Percentiles rank a stretch among this genome's conserved stretches.
These are phyloP conservation scores for Antheraea yamamai DNA, from an alignment of 2,888 invertebrate genomes.

Conservation along the genomic window DNA sequence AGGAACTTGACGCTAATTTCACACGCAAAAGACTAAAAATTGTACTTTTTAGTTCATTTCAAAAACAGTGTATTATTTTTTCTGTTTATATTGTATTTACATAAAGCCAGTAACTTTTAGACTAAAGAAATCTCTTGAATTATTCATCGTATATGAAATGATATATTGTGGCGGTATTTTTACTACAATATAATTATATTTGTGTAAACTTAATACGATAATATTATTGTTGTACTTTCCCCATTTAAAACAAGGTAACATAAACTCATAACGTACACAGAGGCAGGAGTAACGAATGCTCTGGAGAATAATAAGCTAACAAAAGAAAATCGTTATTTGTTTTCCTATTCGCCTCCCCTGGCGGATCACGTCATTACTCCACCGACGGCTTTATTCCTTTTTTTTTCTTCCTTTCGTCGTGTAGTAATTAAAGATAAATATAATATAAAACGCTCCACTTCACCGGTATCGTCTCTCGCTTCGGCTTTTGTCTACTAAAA, in stretches of 20 bases:
- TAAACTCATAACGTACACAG: conserved; percentile 35
- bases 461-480: conserved; percentile 56
- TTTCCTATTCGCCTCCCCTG: conserved; percentile 66
- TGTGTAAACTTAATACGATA: background rate
- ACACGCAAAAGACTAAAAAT: no score
- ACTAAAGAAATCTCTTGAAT: no score
- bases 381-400: conserved; percentile 53
- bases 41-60: no score
- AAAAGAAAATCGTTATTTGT: conserved; percentile 80
- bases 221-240: conserved; percentile 20
- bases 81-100: no score
- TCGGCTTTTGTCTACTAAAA: conserved; percentile 72
- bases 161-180: background rate
- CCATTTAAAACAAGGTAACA: conserved; percentile 34
- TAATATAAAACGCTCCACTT: conserved; percentile 78
- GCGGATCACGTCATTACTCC: conserved; percentile 75
- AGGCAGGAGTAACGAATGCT: conserved; percentile 74
- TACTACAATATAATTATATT: background rate
- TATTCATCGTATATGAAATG: no score
- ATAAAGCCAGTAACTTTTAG: no score
- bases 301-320: conserved; percentile 77
- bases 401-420: conserved; percentile 53
- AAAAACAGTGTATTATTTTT: no score
- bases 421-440: conserved; percentile 82
- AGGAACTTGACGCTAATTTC: no score